Conservation (phyloP, 2,797 vertebrate species). For the Chiloscyllium punctatum region DNA sequence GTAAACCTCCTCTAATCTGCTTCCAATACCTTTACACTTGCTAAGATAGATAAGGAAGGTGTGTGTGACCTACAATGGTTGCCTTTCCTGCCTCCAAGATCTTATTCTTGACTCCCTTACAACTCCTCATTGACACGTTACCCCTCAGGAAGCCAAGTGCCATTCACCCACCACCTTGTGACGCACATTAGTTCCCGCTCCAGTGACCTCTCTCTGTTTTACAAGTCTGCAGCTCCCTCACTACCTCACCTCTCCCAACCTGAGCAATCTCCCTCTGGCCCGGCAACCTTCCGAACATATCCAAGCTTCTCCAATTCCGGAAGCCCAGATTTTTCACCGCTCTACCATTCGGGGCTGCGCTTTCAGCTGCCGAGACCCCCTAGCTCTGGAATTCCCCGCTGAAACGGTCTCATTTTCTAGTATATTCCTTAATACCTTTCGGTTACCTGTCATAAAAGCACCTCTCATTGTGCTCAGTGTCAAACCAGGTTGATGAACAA, state of each 20-base stretch:
- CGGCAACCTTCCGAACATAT: background rate
- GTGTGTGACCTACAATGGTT: no score
- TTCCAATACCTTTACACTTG: no score
- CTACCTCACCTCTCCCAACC: background rate
- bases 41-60: no score
- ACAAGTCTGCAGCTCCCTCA: background rate
- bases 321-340: background rate
- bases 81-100: no score
- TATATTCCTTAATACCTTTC: no score
- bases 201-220: background rate
- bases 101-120: no score
- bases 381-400: background rate
- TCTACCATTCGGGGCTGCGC: background rate
- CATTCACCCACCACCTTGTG: background rate
- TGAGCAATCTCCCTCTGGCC: background rate
- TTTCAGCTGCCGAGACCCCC: background rate
- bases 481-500: background rate
- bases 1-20: no score
- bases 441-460: background rate
- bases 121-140: no score
- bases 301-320: background rate
- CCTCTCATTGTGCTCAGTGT: background rate
- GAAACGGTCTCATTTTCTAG: background rate
- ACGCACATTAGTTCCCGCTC: background rate
- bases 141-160: background rate